phyloP scores from a whole-genome alignment of 1,140 invertebrate genomes.

The Lucilia sericata region DNA sequence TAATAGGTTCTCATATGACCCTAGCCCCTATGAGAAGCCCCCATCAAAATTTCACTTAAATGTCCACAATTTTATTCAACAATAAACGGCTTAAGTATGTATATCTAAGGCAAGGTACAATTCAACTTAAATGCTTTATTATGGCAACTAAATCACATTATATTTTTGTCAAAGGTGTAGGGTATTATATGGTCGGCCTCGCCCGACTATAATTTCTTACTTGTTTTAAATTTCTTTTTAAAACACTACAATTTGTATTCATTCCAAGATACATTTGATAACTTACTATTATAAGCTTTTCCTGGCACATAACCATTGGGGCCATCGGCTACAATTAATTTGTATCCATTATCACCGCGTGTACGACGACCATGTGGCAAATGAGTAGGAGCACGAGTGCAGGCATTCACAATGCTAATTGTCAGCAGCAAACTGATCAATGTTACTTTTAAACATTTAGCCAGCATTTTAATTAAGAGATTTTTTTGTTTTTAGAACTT shows the following conservation, averaged over 20 bases:
- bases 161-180: too few relatives aligned
- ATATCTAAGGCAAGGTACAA: too few relatives aligned
- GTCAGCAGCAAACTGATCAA: conserved; percentile 46
- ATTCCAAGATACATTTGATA: background rate
- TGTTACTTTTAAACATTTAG: conserved; percentile 21
- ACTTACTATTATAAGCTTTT: conserved; percentile 81
- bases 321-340: conserved; percentile 80
- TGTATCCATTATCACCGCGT: conserved; percentile 84
- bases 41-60: too few relatives aligned
- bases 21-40: too few relatives aligned
- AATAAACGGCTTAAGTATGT: too few relatives aligned
- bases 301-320: conserved; percentile 82
- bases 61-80: too few relatives aligned
- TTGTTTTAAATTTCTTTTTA: too few relatives aligned
- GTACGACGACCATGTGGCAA: conserved; percentile 65
- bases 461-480: conserved; percentile 39
- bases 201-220: too few relatives aligned
- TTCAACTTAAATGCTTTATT: too few relatives aligned
- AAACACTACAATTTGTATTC: background rate
- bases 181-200: too few relatives aligned
- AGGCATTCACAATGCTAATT: conserved; percentile 54
- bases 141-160: too few relatives aligned
- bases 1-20: too few relatives aligned
- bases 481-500: background rate
- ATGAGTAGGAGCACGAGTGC: conserved; percentile 62